A percentile compares a stretch with the other conserved stretches of the same genome.
These are phyloP conservation scores for Arrhopalites spinosus DNA, from an alignment of 2,888 invertebrate genomes.

Conservation along the genomic window DNA sequence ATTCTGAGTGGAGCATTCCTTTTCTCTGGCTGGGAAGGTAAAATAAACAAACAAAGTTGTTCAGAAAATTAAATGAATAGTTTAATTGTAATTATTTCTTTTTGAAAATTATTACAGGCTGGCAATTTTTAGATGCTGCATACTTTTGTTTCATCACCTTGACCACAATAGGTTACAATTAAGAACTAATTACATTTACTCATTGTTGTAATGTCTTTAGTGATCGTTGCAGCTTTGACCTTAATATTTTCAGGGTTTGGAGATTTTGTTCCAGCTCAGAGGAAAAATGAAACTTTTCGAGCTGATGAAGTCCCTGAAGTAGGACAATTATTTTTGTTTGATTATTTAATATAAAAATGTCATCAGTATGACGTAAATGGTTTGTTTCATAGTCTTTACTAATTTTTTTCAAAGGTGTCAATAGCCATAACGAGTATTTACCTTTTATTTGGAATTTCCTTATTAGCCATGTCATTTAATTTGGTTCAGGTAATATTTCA, in stretches of 20 bases:
- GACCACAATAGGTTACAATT: conserved; percentile 74
- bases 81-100: not conserved
- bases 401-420: conserved; percentile 58
- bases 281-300: conserved; percentile 39
- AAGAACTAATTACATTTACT: too few species aligned
- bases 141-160: conserved; percentile 94
- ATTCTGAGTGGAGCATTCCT: conserved; percentile 47
- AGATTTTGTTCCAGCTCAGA: conserved; percentile 47
- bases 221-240: too few species aligned
- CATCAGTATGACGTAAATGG: not conserved
- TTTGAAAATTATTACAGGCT: conserved; percentile 15
- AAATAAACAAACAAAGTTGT: too few species aligned
- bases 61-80: not conserved
- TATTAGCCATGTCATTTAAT: conserved; percentile 96
- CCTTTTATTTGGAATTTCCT: conserved; percentile 88
- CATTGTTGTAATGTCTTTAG: too few species aligned
- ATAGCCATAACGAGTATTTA: conserved; percentile 90
- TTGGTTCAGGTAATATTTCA: conserved; percentile 70
- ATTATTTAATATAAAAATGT: not conserved
- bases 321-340: not conserved
- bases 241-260: too few species aligned
- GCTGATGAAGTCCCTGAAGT: conserved; percentile 39
- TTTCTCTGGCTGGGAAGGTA: conserved; percentile 45
- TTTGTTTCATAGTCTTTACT: conserved; percentile 1
- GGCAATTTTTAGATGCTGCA: conserved; percentile 76